Percentiles rank a stretch among this genome's conserved stretches.
Evolutionary conservation across 2,113 vertebrate genomes (phyloP).

Genomic region (Acanthisitta chloris): DNA sequence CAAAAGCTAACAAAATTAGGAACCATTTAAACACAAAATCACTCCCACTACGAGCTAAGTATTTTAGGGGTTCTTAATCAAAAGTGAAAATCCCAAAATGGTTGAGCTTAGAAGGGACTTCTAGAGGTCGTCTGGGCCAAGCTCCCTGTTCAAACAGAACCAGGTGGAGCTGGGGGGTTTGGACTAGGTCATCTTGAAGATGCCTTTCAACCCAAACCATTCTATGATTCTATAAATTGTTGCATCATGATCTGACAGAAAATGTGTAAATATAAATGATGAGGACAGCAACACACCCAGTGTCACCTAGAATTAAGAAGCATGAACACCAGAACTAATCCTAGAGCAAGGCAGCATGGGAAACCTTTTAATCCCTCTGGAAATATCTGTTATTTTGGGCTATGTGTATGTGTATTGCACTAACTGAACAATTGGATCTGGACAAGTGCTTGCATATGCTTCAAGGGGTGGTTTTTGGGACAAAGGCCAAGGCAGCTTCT

Average conservation of each 20-base stretch:
- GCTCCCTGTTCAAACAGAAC: fast-evolving
- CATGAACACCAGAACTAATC: not conserved
- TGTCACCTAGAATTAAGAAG: not conserved
- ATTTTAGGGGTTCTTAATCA: not conserved
- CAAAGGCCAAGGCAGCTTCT: not conserved
- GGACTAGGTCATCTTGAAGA: not conserved
- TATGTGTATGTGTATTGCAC: not conserved
- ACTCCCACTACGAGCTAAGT: not conserved
- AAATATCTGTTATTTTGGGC: not conserved
- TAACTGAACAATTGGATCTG: not conserved
- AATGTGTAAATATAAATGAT: not conserved
- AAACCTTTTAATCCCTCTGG: not conserved
- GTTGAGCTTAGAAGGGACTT: not conserved
- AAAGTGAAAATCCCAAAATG: not conserved
- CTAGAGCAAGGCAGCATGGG: not conserved
- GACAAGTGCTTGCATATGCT: not conserved
- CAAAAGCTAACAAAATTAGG: not conserved
- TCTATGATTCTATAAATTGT: not conserved
- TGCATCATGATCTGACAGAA: not conserved
- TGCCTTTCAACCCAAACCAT: not conserved
- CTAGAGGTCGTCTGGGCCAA: not conserved
- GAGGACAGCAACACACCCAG: not conserved
- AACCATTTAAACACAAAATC: not conserved
- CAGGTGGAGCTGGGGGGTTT: fast-evolving
- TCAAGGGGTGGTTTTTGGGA: not conserved